Base-by-base conservation (phyloP, 2,797 vertebrate species). In the Podargus strigoides region DNA sequence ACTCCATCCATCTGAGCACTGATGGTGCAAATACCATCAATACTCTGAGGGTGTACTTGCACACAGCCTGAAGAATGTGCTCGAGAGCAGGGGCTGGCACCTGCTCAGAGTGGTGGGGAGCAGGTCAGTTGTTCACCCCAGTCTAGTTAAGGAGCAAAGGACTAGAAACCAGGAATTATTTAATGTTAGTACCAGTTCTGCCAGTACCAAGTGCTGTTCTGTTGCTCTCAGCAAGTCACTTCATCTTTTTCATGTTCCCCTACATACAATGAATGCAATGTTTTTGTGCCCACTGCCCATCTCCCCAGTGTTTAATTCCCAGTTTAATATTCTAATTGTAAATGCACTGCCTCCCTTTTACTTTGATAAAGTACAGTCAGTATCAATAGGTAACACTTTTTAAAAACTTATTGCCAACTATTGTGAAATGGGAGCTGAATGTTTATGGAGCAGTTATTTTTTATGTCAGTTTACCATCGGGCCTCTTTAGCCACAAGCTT, bases 401-500 rank as follows among this genome's bases (percentile, higher is more conserved):
- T 0, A 46, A 88, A 93, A 60, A 68, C 56, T 34, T 77, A 39
- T 69, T 94, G 90, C 81, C 62, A 84, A 8, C 90, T 80, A 47
- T 95, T 96, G 84, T 78, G 88, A 93, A 91, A 87, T 82, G 91
- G 92, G 93, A 95, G 89, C 84, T 53, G 85, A 41, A 73, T 80
- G 53, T 93, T 96, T 94, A 89, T 87, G 73, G 72, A 92, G 77
- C 15, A 90, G 85, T 95, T 95, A 89, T 87, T 94, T 91, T 95
- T 96, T 24, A 88, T 80, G 76, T 93, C 94, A 78, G 74, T 88
- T 91, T 91, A 72, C 94, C 64, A 80, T 30, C 94, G 94, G 92
- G 95, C 94, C 96, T 93, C 85, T 76, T 94, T 44, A 95, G 93
- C 93, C 83, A 89, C 85, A 89, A 91, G 83, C 95, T 85, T 85